Evolutionary conservation across 2,888 invertebrate genomes (phyloP).

Genomic region (Rhamphomyia laevipes): DNA sequence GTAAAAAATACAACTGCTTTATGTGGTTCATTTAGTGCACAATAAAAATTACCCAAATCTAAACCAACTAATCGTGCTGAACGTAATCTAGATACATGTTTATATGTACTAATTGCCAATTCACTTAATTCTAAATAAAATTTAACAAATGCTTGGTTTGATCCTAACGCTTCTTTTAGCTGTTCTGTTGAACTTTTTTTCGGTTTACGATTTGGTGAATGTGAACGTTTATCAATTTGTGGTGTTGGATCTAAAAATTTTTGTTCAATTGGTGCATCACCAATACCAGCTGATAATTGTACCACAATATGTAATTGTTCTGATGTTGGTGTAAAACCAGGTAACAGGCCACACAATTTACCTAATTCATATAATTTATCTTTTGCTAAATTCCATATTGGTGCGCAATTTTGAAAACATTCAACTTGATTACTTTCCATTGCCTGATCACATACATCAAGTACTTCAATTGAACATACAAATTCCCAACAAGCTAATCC

Average conservation of each 20-base stretch:
- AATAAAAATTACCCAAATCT: constrained; percentile 83
- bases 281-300: constrained; percentile 83
- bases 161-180: constrained; percentile 80
- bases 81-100: constrained; percentile 71
- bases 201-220: constrained; percentile 40
- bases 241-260: constrained; percentile 29
- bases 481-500: constrained; percentile 89
- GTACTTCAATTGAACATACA: constrained; percentile 77
- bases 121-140: constrained; percentile 89
- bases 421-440: constrained; percentile 54
- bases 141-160: constrained; percentile 77
- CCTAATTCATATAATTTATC: constrained; percentile 69
- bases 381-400: constrained; percentile 76
- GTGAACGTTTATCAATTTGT: constrained; percentile 33
- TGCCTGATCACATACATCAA: constrained; percentile 65
- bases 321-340: constrained; percentile 67
- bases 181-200: constrained; percentile 55
- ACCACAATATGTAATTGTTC: constrained; percentile 85
- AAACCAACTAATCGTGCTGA: constrained; percentile 82
- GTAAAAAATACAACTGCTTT: constrained; percentile 82
- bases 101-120: constrained; percentile 90
- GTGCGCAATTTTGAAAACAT: constrained; percentile 76
- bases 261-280: constrained; percentile 49
- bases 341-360: constrained; percentile 80
- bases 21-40: constrained; percentile 70